Percentiles rank a stretch among this genome's conserved stretches.
Evolutionary conservation across 2,888 invertebrate genomes (phyloP).

Genomic region (Caradrina clavipalpis): DNA sequence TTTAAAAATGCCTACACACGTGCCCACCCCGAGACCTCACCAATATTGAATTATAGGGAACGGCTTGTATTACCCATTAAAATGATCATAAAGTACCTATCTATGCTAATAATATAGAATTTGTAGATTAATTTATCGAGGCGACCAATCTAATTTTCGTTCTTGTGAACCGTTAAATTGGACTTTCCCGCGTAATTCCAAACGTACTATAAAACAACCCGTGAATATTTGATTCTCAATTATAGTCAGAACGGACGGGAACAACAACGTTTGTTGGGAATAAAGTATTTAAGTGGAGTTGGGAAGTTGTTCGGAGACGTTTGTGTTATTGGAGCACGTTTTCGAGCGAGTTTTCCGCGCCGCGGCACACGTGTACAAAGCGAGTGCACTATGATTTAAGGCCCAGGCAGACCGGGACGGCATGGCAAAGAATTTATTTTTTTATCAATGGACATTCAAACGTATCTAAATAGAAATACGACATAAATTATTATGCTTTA

Average conservation of each 20-base stretch:
- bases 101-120: constrained; percentile 27
- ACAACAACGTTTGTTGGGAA: constrained; percentile 26
- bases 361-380: constrained; percentile 13
- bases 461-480: no score
- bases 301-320: constrained; percentile 14
- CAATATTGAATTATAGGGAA: constrained; percentile 1
- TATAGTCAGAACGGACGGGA: constrained; percentile 16
- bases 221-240: constrained; percentile 50
- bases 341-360: constrained; percentile 22
- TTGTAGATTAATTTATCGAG: constrained; percentile 32
- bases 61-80: constrained; percentile 11
- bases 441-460: no score
- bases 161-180: constrained; percentile 30
- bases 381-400: constrained; percentile 39
- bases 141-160: constrained; percentile 30
- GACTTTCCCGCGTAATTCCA: constrained; percentile 19
- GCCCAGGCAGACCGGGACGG: no score
- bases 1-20: constrained; percentile 13
- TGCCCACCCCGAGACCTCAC: constrained; percentile 4
- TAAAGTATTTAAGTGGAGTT: constrained; percentile 33
- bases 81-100: constrained; percentile 1
- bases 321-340: constrained; percentile 50
- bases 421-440: no score
- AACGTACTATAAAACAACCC: constrained; percentile 32
- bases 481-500: no score